Base-by-base conservation (phyloP, 2,888 invertebrate species). In the Deilephila elpenor region DNA sequence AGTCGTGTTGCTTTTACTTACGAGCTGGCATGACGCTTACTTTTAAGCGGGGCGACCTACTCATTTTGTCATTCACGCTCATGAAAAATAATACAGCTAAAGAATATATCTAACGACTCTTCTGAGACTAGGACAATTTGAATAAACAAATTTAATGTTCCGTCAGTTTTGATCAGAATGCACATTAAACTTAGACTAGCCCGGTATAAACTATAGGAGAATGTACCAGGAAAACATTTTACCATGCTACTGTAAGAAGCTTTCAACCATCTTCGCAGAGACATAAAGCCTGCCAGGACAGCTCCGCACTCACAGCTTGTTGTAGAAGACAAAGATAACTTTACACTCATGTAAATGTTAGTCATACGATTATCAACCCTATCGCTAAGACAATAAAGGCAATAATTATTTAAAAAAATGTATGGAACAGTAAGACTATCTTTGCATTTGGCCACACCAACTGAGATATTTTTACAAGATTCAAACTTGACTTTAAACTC, bases 251-350 rank as follows among this genome's bases (percentile, higher is more conserved):
- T 86, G 84, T 92, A 93, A 93, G 91, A 82, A 89, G 91, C 91
- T 90, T 88, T 86, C 83, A 85, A 84, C 84, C 88, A 88, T 89
- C 89, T 84, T 86, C 84, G 84, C 79, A 81, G 85, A 85, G 89
- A 90, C 90, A 89, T 91, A 91, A 92, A 92, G 91, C 92, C 88
- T 84, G 85, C 87, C 86, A 87, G 86, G 90, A 89, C 89, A 88
- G 87, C 86, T 82, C 85, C 87, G 90, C 91, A 91, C 91, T 92
- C 88, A 90, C 85, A 85, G 83, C 87, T 86, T 85, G 86, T 84
- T 85, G 62, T 83, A 77, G 74, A 74, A 70, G 77, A 82, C 86
- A 82, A 84, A 75, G 72, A 76, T 82, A 79, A 75, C 70, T 75
- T 72, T 74, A 74, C 74, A 74, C 59, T 44, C 32, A 67, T 51